Evolutionary conservation across 1,140 invertebrate species (phyloP), one percentile per base, ranked within the genome.

Genomic region (Mamestra configurata): DNA sequence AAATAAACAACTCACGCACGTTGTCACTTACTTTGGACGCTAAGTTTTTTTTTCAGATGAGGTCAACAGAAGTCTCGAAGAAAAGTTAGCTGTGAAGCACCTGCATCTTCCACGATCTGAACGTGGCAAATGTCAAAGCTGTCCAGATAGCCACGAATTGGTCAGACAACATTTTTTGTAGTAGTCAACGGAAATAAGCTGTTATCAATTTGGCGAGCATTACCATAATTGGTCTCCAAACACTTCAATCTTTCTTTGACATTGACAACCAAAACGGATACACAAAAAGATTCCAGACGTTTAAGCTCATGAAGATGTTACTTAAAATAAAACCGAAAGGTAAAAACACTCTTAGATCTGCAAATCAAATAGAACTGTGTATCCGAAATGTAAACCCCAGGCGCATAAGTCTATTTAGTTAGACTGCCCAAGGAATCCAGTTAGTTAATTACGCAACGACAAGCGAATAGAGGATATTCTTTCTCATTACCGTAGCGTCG

Each of bases 391-490:
- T 57, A 64, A 76, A 49, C 57, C 7, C 37, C 73, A 76, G 46
- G 57, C 55, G 20, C 43, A 35, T 20, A 57, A 57, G 71, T 73
- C 71, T 73, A 73, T 73, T 55, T 73, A 57, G 71, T 35, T 57
- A 73, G 53, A 78, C 71, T 37, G 24, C 35, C 64, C 27, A 57
- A 49, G 77, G 79, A 79, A 87, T 82, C 73, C 78, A 43, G 55
- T 64, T 79, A 79, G 79, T 85, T 87, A 87, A 87, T 87, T 87
- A 83, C 79, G 75, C 24, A 15, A 57, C 59, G 79, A 83, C 85
- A 82, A 78, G 70, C 80, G 53, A 85, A 87, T 86, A 79, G 83
- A 77, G 82, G 70, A 83, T 87, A 87, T 85, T 85, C 82, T 87
- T 87, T 87, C 85, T 84, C 85, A 87, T 85, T 87, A 86, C 79